Base-by-base conservation (phyloP, 2,797 vertebrate species). In the Sternarchorhynchus goeldii region DNA sequence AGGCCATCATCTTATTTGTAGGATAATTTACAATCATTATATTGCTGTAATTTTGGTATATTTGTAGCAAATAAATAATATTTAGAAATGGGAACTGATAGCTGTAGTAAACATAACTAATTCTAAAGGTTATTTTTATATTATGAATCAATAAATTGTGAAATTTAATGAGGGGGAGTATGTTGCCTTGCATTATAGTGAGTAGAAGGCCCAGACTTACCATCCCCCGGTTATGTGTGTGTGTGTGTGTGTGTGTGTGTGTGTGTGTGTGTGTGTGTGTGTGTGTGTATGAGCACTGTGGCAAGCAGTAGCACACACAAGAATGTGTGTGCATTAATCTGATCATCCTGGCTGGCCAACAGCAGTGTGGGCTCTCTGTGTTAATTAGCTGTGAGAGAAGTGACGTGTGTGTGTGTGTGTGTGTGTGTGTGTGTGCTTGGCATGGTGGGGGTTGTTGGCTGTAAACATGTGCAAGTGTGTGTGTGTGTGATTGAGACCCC, bases 381-480 rank as follows among this genome's bases (percentile, higher is more conserved):
- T 88, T 91, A 90, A 92, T 90, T 90, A 88, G 87, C 86, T 80
- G 41, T 78, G 85, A 86, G 86, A 84, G 60, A 81, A 73, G 71
- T 80, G 64, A 76, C 83, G 75, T 71, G 80, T 82, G 1, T 36
- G 29, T 65, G 31, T 36, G 58, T 34, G 39, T 69, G 65, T 58
- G 59, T 34, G 5, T 12, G 31, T 18, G 67, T 50, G 21, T 32
- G 65, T 50, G 53, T 73, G 60, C 10, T 7, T 20, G 57, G 18
- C 70, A 56, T 79, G 39, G 55, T 39, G 50, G 53, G 60, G 69
- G 71, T 50, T 72, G 60, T 73, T 78, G 76, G 66, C 68, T 67
- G 39, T 60, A 68, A 68, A 70, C 68, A 56, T 50, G 34, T 17
- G 56, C 50, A 6, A 18, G 36, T 45, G 36, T 18, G 56, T 41